phyloP scores from a whole-genome alignment of 2,113 vertebrate species.

The Mobula hypostoma region DNA sequence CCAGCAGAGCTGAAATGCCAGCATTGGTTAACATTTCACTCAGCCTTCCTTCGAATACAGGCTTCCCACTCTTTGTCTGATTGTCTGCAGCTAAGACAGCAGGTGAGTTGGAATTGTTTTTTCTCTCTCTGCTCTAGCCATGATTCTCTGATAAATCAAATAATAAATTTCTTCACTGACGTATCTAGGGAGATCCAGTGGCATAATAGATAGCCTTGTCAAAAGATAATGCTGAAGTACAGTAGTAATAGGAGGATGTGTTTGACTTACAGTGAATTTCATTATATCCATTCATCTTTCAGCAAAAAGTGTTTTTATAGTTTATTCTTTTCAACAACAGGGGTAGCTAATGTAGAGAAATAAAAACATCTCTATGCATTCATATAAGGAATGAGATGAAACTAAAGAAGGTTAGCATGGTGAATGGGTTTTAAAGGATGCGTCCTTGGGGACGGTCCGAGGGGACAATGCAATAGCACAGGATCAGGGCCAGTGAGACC shows the following conservation, averaged over 20 bases:
- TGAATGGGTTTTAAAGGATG: neutral
- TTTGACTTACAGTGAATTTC: neutral
- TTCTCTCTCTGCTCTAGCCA: neutral
- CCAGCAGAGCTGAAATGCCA: neutral
- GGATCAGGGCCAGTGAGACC: neutral
- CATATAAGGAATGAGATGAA: neutral
- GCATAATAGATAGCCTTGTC: neutral
- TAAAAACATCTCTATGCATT: neutral
- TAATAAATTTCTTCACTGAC: neutral
- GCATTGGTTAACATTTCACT: neutral
- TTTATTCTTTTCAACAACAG: neutral
- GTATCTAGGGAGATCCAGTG: neutral
- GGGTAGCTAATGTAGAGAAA: neutral
- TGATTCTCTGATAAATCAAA: neutral
- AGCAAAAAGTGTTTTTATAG: neutral
- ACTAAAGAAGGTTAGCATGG: neutral
- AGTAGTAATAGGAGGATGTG: neutral
- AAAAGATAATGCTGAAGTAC: neutral
- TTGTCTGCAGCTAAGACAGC: neutral
- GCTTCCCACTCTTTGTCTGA: neutral
- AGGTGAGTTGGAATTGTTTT: neutral
- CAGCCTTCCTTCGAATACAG: neutral
- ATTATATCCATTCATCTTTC: neutral
- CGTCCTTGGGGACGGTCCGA: neutral
- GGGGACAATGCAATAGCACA: neutral